phyloP scores from a whole-genome alignment of 2,888 invertebrate species.

The Orthosia gothica region DNA sequence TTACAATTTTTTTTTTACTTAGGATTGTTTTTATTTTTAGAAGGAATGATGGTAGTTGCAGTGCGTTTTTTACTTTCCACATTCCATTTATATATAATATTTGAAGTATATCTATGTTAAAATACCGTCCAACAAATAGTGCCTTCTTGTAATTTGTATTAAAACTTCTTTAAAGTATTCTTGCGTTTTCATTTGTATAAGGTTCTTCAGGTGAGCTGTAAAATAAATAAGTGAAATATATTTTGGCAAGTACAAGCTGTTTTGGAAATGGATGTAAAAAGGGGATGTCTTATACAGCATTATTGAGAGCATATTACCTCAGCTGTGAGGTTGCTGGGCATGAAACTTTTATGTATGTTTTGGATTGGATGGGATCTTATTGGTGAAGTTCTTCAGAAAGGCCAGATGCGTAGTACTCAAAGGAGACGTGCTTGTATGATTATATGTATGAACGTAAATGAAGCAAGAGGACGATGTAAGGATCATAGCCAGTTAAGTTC shows the following conservation, averaged over 20 bases:
- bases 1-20: background rate
- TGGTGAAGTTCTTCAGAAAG: no score
- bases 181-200: conserved; percentile 61
- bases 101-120: conserved; percentile 19
- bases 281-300: background rate
- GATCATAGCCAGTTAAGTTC: no score
- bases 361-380: no score
- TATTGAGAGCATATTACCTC: background rate
- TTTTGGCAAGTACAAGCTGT: background rate
- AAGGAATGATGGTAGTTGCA: conserved; percentile 2
- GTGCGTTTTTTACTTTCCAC: conserved; percentile 22
- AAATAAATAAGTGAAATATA: conserved; percentile 37
- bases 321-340: no score
- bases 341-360: no score
- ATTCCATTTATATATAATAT: conserved; percentile 25
- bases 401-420: no score
- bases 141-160: conserved; percentile 66
- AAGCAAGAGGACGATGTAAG: no score
- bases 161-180: conserved; percentile 47
- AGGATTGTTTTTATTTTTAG: no score
- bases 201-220: conserved; percentile 70
- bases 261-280: background rate
- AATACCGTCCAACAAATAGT: conserved; percentile 58
- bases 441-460: no score
- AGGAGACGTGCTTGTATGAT: no score